Percentiles rank a stretch among this genome's conserved stretches.
phyloP scores from a whole-genome alignment of 2,113 vertebrate genomes.

The Ochotona princeps region DNA sequence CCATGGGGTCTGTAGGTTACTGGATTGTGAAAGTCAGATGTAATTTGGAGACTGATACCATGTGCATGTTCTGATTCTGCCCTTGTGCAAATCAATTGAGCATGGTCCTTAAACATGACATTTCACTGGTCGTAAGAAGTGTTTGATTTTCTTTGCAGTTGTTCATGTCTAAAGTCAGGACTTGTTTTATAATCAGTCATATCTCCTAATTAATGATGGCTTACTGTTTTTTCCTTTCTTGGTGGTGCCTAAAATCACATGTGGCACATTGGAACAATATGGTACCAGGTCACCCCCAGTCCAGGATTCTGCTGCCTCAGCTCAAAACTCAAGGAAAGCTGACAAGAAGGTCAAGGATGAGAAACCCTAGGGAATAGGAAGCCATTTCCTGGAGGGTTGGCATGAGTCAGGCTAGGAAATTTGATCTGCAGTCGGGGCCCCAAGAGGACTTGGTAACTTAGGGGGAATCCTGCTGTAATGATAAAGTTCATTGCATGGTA shows the following conservation, averaged over 20 bases:
- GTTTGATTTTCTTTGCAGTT: neutral
- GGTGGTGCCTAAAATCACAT: neutral
- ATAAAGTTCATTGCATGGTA: neutral
- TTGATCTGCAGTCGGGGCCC: neutral
- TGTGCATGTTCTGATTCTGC: neutral
- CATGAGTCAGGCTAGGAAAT: neutral
- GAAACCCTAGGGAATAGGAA: neutral
- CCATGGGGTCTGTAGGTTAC: neutral
- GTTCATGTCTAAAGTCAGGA: neutral
- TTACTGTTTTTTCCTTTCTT: neutral
- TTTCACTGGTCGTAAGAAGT: neutral
- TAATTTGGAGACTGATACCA: neutral
- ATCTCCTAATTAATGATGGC: neutral
- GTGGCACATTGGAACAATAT: neutral
- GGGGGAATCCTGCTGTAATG: neutral
- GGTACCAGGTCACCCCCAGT: rapidly evolving
- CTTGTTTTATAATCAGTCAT: neutral
- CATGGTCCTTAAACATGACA: neutral
- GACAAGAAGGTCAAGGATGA: neutral
- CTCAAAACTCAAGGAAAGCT: neutral
- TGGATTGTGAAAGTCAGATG: neutral
- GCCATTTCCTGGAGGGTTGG: neutral
- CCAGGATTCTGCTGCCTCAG: neutral
- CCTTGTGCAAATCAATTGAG: neutral
- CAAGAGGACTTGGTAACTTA: neutral